These are phyloP conservation scores for Ateles fusciceps DNA, from an alignment of 2,797 vertebrate genomes.

Conservation along the genomic window DNA sequence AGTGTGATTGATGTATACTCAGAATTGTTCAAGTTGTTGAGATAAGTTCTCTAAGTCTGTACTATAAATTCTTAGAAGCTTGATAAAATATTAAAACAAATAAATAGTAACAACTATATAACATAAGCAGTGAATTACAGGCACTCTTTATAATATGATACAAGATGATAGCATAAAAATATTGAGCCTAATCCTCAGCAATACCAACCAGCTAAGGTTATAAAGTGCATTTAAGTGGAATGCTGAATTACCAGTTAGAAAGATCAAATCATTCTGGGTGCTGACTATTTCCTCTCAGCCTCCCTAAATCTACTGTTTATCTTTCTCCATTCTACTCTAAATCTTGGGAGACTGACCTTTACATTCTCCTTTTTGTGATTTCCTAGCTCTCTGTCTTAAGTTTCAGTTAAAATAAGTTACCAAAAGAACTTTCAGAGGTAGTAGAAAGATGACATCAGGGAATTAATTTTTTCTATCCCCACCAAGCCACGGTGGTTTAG, in stretches of 20 bases:
- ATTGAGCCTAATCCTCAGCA: neutral
- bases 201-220: neutral
- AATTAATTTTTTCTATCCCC: neutral
- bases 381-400: neutral
- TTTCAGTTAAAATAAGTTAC: neutral
- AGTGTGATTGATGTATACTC: neutral
- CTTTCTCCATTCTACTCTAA: fast-evolving
- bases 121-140: neutral
- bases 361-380: neutral
- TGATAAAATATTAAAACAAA: neutral
- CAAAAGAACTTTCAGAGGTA: neutral
- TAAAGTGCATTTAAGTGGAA: neutral
- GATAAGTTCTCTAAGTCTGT: neutral
- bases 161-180: neutral
- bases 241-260: neutral
- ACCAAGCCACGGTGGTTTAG: neutral
- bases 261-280: neutral
- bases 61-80: neutral
- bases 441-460: neutral
- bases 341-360: neutral
- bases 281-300: neutral
- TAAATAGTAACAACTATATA: neutral
- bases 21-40: neutral
- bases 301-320: neutral
- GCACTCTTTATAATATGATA: neutral